These are phyloP conservation scores for Rostratula benghalensis DNA, from an alignment of 2,113 vertebrate genomes.

Conservation along the genomic window DNA sequence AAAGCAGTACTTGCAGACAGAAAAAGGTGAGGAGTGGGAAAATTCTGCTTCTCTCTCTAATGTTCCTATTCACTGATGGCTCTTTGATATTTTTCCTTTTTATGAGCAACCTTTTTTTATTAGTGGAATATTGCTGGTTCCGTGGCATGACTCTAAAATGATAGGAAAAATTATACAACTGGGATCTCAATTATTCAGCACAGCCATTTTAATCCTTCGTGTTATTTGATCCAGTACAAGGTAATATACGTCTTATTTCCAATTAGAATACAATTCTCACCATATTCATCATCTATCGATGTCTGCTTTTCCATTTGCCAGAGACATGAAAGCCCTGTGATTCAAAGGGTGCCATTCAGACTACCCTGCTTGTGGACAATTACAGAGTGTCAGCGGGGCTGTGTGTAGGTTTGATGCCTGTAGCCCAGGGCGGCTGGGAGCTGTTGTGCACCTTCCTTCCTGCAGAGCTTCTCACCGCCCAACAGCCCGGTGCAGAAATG, in stretches of 20 bases:
- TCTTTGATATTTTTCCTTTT: constrained; percentile 42
- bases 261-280: constrained; percentile 68
- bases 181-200: constrained; percentile 67
- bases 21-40: not conserved
- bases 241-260: constrained; percentile 61
- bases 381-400: constrained; percentile 38
- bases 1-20: not conserved
- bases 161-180: constrained; percentile 65
- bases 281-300: constrained; percentile 61
- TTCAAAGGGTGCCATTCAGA: constrained; percentile 65
- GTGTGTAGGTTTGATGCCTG: not conserved
- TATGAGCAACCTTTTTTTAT: constrained; percentile 29
- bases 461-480: constrained; percentile 13
- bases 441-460: not conserved
- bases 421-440: constrained; percentile 25
- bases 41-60: constrained; percentile 1
- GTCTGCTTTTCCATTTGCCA: constrained; percentile 61
- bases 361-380: constrained; percentile 50
- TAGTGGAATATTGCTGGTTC: constrained; percentile 58
- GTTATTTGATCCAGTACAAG: constrained; percentile 69
- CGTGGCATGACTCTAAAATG: constrained; percentile 11
- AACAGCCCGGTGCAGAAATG: not conserved
- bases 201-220: constrained; percentile 67
- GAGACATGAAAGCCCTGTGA: constrained; percentile 59
- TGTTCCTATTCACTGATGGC: not conserved